Percentiles rank a stretch among this genome's conserved stretches.
Evolutionary conservation across 2,888 invertebrate species (phyloP).

Genomic region (Pherbina coryleti): DNA sequence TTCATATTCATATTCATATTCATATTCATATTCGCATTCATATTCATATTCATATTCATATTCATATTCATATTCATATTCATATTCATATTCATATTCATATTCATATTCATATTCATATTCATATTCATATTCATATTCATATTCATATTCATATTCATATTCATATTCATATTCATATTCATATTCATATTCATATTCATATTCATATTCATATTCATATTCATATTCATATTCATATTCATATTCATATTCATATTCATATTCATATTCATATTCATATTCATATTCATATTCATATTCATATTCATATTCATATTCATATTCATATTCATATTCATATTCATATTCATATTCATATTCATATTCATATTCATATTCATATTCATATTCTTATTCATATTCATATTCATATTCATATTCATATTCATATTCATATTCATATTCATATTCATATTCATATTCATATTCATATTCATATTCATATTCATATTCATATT

Average conservation of each 20-base stretch:
- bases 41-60: no score
- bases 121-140: no score
- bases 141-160: no score
- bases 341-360: not conserved
- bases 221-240: not conserved
- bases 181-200: no score
- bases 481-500: not conserved
- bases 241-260: not conserved
- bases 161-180: no score
- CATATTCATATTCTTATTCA: not conserved
- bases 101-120: no score
- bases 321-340: not conserved
- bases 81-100: no score
- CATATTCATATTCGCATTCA: no score
- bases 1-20: no score
- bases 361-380: constrained; percentile 5
- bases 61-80: no score
- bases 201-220: no score
- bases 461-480: not conserved
- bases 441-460: not conserved
- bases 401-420: not conserved
- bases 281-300: not conserved
- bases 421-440: not conserved
- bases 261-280: not conserved
- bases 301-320: not conserved